phyloP scores from a whole-genome alignment of 2,888 invertebrate species.

The Lottia scabra region DNA sequence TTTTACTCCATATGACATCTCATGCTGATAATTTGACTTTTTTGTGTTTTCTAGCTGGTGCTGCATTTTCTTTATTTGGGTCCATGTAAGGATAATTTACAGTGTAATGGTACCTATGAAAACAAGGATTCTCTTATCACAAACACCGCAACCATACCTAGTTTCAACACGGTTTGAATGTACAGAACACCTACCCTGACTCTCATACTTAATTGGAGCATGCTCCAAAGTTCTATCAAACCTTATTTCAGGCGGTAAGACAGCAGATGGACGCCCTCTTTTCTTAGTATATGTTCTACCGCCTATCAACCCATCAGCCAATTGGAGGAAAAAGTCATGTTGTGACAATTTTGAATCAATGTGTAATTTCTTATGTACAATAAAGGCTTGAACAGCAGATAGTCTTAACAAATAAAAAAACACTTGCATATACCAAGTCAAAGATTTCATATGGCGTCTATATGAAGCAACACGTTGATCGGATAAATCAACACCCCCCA shows the following conservation, averaged over 20 bases:
- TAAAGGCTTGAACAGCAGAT: conserved; percentile 2
- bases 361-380: not conserved
- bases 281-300: not conserved
- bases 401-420: conserved; percentile 1
- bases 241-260: not conserved
- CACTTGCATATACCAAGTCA: conserved; percentile 1
- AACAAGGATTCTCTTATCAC: not conserved
- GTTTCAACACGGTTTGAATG: not conserved
- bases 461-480: not conserved
- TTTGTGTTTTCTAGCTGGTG: not conserved
- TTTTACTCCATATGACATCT: too few species aligned
- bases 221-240: not conserved
- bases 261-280: not conserved
- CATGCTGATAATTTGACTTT: not conserved
- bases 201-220: not conserved
- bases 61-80: not conserved
- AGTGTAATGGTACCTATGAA: not conserved
- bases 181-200: not conserved
- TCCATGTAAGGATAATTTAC: not conserved
- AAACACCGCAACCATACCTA: not conserved
- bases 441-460: not conserved
- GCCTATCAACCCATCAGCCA: not conserved
- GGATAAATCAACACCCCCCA: not conserved
- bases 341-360: not conserved
- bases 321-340: not conserved